Evolutionary conservation across 2,113 vertebrate genomes (phyloP).

Genomic region (Oophaga pumilio): DNA sequence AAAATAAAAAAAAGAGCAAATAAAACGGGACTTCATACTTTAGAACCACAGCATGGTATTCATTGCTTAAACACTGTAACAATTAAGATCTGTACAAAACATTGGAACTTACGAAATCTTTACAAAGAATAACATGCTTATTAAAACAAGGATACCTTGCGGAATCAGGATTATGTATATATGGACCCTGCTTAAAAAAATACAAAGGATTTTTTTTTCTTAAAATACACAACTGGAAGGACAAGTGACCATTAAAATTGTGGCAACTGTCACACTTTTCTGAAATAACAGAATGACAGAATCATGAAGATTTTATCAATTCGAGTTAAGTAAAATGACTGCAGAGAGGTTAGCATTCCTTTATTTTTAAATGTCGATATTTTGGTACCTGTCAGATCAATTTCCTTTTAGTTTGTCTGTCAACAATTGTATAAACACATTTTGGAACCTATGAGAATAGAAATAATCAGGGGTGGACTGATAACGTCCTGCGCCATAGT

Average conservation of each 20-base stretch:
- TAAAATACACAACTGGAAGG: constrained; percentile 61
- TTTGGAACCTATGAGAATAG: not conserved
- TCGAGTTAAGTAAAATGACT: not conserved
- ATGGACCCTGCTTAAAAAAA: constrained; percentile 63
- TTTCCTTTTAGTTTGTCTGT: not conserved
- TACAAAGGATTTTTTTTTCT: constrained; percentile 44
- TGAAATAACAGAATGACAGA: constrained; percentile 4
- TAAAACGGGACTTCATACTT: constrained; percentile 69
- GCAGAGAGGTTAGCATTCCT: not conserved
- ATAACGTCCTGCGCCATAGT: not conserved
- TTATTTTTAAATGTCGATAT: not conserved
- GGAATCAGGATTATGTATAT: constrained; percentile 67
- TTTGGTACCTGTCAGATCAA: constrained; percentile 13
- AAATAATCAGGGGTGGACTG: not conserved
- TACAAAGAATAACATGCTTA: constrained; percentile 79
- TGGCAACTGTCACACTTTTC: constrained; percentile 10
- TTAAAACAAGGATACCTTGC: constrained; percentile 75
- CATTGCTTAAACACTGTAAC: constrained; percentile 76
- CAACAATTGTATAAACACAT: not conserved
- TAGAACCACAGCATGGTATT: constrained; percentile 79
- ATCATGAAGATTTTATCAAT: not conserved
- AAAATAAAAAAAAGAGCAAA: constrained; percentile 60
- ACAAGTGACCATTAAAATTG: constrained; percentile 62
- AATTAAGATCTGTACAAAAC: constrained; percentile 81
- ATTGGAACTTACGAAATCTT: constrained; percentile 76